These are phyloP conservation scores for Halesus radiatus DNA, from an alignment of 1,140 invertebrate genomes.

Conservation along the genomic window DNA sequence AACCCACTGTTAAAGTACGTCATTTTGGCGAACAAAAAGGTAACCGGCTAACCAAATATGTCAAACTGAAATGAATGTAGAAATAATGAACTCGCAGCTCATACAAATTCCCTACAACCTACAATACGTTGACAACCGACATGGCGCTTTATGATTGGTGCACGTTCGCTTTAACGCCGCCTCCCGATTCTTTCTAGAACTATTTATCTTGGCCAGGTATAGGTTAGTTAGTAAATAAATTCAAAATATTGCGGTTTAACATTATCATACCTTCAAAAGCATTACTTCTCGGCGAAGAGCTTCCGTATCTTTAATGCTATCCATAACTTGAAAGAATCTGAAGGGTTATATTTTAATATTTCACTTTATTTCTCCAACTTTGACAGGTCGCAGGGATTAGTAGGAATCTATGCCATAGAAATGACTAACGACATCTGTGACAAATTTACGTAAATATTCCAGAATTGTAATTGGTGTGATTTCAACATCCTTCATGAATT, in stretches of 20 bases:
- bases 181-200: slow-evolving; percentile 37
- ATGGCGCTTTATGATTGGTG: slow-evolving; percentile 55
- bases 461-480: too few species aligned
- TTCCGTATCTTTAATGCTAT: slow-evolving; percentile 25
- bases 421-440: too few species aligned
- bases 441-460: too few species aligned
- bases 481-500: too few species aligned
- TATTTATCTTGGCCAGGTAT: slow-evolving; percentile 14
- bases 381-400: too few species aligned
- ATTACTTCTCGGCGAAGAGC: slow-evolving; percentile 41
- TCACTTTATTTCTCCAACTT: too few species aligned
- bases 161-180: slow-evolving; percentile 46
- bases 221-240: slow-evolving; percentile 4
- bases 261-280: slow-evolving; percentile 27
- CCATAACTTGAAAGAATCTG: neutral
- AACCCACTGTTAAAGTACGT: slow-evolving; percentile 2
- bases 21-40: slow-evolving; percentile 33
- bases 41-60: slow-evolving; percentile 13
- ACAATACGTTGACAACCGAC: slow-evolving; percentile 48
- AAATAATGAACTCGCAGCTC: slow-evolving; percentile 5
- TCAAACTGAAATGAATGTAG: slow-evolving; percentile 13
- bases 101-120: slow-evolving; percentile 31
- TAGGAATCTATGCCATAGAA: too few species aligned
- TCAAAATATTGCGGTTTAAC: neutral
- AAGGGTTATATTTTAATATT: too few species aligned